These are phyloP conservation scores for Neomicropteryx cornuta DNA, from an alignment of 1,140 invertebrate species.

Conservation along the genomic window DNA sequence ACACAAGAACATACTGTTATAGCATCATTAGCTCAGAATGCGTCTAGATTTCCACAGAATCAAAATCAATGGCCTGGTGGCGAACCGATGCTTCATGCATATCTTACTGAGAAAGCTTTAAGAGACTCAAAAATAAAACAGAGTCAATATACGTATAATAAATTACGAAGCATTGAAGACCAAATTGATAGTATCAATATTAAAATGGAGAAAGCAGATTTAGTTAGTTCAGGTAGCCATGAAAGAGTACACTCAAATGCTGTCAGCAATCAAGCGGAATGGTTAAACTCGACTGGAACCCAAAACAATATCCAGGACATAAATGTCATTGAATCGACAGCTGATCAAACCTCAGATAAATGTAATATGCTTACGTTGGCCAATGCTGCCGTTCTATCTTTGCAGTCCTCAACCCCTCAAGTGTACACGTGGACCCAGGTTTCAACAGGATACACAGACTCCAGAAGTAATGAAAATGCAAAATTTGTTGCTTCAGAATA, in stretches of 20 bases:
- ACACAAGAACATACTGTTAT: constrained; percentile 50
- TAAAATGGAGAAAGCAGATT: neutral
- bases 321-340: too few relatives aligned
- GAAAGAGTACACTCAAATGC: too few relatives aligned
- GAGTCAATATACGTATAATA: constrained; percentile 35
- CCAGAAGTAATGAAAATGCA: constrained; percentile 37
- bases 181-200: neutral
- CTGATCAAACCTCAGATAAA: too few relatives aligned
- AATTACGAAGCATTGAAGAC: neutral
- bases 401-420: too few relatives aligned
- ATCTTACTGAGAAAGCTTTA: constrained; percentile 63
- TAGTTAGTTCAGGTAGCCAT: neutral
- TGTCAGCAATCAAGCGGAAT: too few relatives aligned
- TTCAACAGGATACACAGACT: too few relatives aligned
- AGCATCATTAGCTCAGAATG: constrained; percentile 51
- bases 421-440: too few relatives aligned
- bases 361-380: too few relatives aligned
- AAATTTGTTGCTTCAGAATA: constrained; percentile 50
- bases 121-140: constrained; percentile 66
- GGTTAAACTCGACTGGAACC: too few relatives aligned
- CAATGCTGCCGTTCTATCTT: too few relatives aligned
- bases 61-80: constrained; percentile 42
- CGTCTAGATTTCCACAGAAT: constrained; percentile 45
- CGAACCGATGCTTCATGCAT: constrained; percentile 58
- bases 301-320: too few relatives aligned